Conservation (phyloP, 2,113 vertebrate genomes). For the Melospiza melodia region DNA sequence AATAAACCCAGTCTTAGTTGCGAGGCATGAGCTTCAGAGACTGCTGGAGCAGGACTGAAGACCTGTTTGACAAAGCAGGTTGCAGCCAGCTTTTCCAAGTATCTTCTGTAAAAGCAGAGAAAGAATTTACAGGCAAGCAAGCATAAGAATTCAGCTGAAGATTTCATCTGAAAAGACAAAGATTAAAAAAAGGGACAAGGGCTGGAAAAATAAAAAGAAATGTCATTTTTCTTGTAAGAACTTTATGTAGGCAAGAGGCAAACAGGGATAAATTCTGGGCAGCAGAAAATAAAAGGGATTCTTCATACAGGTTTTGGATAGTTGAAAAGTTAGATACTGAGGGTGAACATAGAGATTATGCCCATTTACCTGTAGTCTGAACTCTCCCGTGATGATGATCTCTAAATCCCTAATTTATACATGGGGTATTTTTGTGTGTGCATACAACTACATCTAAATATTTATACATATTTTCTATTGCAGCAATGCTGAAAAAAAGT, state of each 20-base stretch:
- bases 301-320: not conserved
- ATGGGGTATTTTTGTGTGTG: accelerated
- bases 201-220: not conserved
- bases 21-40: not conserved
- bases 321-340: not conserved
- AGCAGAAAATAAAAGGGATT: not conserved
- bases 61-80: not conserved
- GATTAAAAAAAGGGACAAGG: no score
- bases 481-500: not conserved
- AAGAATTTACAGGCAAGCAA: not conserved
- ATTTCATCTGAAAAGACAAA: not conserved
- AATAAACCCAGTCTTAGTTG: not conserved
- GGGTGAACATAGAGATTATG: not conserved
- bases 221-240: not conserved
- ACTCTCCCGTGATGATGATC: accelerated
- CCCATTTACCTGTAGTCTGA: not conserved
- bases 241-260: not conserved
- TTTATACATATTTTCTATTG: not conserved
- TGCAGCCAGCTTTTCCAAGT: not conserved
- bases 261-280: not conserved
- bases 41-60: not conserved
- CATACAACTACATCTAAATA: not conserved
- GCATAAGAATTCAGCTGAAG: not conserved
- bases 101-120: not conserved
- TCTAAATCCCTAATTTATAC: not conserved